Evolutionary conservation across 2,113 vertebrate genomes (phyloP), one percentile per base, ranked within the genome.

Genomic region (Climacteris rufus): DNA sequence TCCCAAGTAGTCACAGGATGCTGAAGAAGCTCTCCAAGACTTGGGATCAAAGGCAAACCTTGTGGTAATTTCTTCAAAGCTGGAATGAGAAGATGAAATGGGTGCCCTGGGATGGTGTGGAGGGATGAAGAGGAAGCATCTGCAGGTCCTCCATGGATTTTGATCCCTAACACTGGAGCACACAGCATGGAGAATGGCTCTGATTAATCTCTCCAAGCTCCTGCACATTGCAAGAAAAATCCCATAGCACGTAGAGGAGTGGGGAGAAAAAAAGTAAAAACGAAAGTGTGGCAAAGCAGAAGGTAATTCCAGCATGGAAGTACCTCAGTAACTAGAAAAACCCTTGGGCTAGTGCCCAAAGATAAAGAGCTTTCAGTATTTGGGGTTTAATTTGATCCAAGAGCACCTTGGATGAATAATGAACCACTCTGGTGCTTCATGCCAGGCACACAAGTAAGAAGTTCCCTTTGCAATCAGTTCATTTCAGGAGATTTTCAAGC

Each of bases 391-490:
- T 47, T 25, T 21, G 27, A 93, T 35, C 28, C 37, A 56, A 49
- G 31, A 80, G 23, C 37, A 91, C 57, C 35, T 31, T 45, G 45
- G 54, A 6, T 88, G 71, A 87, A 72, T 19, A 72, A 86, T 20
- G 11, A 89, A 70, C 27, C 39, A 52, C 45, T 47, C 35, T 7
- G 4, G 40, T 37, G 40, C 50, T 69, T 70, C 71, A 65, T 0
- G 23, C 21, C 54, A 76, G 53, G 59, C 5, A 22, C 30, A 79
- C 35, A 80, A 72, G 28, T 16, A 18, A 79, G 10, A 87, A 65
- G 63, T 33, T 93, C 28, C 50, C 50, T 83, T 30, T 28, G 61
- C 88, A 93, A 81, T n/a, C 21, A 85, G 65, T 35, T 93, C 39
- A 64, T 53, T 65, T 88, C 23, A 54, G 39, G 87, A 94, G 65